Conservation (phyloP, 2,888 invertebrate species). For the Chesias legatella region DNA sequence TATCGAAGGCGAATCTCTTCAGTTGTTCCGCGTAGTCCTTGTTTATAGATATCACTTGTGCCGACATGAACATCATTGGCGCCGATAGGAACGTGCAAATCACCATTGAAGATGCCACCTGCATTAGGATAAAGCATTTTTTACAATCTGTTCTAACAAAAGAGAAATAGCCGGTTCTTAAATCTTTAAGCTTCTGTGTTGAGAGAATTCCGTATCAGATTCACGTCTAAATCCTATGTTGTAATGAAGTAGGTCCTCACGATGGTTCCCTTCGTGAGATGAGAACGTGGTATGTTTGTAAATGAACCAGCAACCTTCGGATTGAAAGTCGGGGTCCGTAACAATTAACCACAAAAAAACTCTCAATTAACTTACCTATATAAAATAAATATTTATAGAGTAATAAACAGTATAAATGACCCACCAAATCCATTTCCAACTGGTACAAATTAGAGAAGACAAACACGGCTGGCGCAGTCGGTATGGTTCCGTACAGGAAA, state of each 20-base stretch:
- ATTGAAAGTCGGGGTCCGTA: no score
- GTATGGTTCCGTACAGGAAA: conserved; percentile 97
- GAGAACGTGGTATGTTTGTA: no score
- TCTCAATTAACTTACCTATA: no score
- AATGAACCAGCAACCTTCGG: no score
- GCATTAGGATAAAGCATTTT: conserved; percentile 14
- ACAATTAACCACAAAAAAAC: no score
- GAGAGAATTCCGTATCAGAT: no score
- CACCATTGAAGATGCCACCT: conserved; percentile 97
- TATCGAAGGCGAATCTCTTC: conserved; percentile 89
- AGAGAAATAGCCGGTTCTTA: not conserved
- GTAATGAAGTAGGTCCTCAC: no score
- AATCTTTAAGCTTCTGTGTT: no score
- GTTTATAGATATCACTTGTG: conserved; percentile 92
- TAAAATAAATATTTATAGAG: no score
- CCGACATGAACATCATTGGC: conserved; percentile 96
- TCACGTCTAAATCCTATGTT: no score
- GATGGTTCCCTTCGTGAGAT: no score
- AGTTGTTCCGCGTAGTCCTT: conserved; percentile 89
- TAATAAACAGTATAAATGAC: no score
- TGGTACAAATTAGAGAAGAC: conserved; percentile 95
- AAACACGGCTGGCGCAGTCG: conserved; percentile 97
- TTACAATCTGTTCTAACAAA: not conserved
- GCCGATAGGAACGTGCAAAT: conserved; percentile 96
- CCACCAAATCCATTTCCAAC: conserved; percentile 91